phyloP scores from a whole-genome alignment of 1,140 invertebrate genomes.

The Aradophagus sp. region DNA sequence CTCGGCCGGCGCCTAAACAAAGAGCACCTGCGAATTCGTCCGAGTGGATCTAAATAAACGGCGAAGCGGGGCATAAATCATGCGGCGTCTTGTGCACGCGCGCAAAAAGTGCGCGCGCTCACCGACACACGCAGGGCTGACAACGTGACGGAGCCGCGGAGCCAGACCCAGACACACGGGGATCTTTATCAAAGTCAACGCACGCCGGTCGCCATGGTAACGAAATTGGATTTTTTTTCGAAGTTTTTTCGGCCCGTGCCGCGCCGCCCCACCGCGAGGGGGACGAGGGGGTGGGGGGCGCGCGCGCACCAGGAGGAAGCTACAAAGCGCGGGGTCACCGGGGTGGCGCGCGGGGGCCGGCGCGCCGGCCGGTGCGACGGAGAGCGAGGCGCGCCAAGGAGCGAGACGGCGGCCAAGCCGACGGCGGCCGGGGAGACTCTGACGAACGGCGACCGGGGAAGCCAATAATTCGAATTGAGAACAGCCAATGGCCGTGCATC shows the following conservation, averaged over 20 bases:
- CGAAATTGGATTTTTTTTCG: conserved; percentile 75
- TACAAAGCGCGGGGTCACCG: conserved; percentile 51
- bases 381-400: conserved; percentile 14
- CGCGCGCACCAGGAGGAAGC: conserved; percentile 27
- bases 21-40: conserved; percentile 19
- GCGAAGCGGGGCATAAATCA: conserved; percentile 37
- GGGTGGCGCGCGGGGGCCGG: conserved; percentile 37
- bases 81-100: conserved; percentile 37
- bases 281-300: conserved; percentile 30
- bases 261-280: conserved; percentile 29
- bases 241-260: conserved; percentile 73
- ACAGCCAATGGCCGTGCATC: conserved; percentile 75
- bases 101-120: conserved; percentile 49
- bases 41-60: conserved; percentile 49
- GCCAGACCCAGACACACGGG: conserved; percentile 52
- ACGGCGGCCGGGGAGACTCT: conserved; percentile 60
- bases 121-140: conserved; percentile 30
- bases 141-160: too few relatives aligned
- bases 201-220: conserved; percentile 73
- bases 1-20: conserved; percentile 29
- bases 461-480: conserved; percentile 76
- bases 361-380: conserved; percentile 25
- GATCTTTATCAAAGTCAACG: conserved; percentile 75
- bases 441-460: conserved; percentile 73
- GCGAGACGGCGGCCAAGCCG: conserved; percentile 40